Base-by-base conservation (phyloP, 2,888 invertebrate species). In the Tipula confusa region DNA sequence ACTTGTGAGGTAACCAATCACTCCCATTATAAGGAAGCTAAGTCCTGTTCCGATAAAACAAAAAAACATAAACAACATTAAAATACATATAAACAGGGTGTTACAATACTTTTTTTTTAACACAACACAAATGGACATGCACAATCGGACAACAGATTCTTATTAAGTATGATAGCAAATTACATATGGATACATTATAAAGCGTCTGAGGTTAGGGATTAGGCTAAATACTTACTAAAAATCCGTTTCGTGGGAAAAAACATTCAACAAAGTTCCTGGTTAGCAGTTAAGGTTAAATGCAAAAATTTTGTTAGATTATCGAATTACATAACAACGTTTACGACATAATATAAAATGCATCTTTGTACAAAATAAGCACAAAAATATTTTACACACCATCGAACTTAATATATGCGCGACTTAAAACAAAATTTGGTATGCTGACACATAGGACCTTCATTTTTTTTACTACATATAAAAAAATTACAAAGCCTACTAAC, bases 1-100 rank as follows among this genome's bases (percentile, higher is more conserved):
- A 24, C 83, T 83, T 31, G 84, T 84, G 38, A 84, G 48, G 29
- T 84, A 84, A 29, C 84, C 83, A 36, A 84, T 84, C 0, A 84
- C 33, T 84, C 85, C 84, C 84, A 84, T 84, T n/a, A 85, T 82
- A 9, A 84, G 33, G 48, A 84, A 84, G 36, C 82, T 82, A 33
- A 82, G 28, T 82, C 36, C 82, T 82, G 24, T 64, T 64, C 24
- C 64, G 24, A 64, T 64, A 64, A 64, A 64, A 24, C 2, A 33
- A 24, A 18, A 33, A 6, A 5, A 15, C 31, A 33, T 29, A 33
- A 29, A 31, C 7, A 11, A 82, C 11, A 29, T 29, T 82, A 82
- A 82, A 43, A 43, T 43, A 43, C 3, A 64, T 24, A 64, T 9
- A 1, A 33, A 6, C 7, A 1, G 64, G 6, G 0, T 24, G 0